Percentiles rank a stretch among this genome's conserved stretches.
Evolutionary conservation across 2,797 vertebrate species (phyloP).

Genomic region (Melanotaenia maccullochi): DNA sequence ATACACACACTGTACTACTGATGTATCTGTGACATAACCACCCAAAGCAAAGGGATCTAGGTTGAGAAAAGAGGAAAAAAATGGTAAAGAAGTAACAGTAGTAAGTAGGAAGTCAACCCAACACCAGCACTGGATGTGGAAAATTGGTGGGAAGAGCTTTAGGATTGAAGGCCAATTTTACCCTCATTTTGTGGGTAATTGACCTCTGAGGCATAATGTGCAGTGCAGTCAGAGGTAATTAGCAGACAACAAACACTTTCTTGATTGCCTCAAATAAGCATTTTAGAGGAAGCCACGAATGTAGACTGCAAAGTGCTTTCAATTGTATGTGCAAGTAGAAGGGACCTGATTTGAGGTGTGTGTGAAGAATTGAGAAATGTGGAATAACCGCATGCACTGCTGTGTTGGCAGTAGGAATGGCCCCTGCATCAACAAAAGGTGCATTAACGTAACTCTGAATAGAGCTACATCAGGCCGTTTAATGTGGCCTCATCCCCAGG

Average conservation of each 20-base stretch:
- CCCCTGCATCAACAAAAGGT: constrained; percentile 76
- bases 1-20: constrained; percentile 47
- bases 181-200: constrained; percentile 95
- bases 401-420: constrained; percentile 60
- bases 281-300: constrained; percentile 90
- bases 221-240: constrained; percentile 96
- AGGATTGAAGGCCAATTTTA: constrained; percentile 87
- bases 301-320: constrained; percentile 90
- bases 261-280: constrained; percentile 97
- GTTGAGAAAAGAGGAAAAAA: constrained; percentile 74
- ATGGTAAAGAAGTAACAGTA: constrained; percentile 79
- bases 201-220: constrained; percentile 95
- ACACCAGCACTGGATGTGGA: constrained; percentile 87
- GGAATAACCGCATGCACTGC: constrained; percentile 65
- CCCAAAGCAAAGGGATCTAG: constrained; percentile 89
- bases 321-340: constrained; percentile 94
- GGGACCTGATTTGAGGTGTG: constrained; percentile 86
- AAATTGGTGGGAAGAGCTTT: constrained; percentile 93
- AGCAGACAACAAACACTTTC: constrained; percentile 91
- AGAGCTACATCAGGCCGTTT: constrained; percentile 71
- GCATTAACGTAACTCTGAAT: constrained; percentile 79
- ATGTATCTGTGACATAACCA: constrained; percentile 89
- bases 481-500: constrained; percentile 66
- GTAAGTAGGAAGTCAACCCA: constrained; percentile 80
- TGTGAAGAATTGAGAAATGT: constrained; percentile 62